These are phyloP conservation scores for Bufo bufo DNA, from an alignment of 2,113 vertebrate species.

Conservation along the genomic window DNA sequence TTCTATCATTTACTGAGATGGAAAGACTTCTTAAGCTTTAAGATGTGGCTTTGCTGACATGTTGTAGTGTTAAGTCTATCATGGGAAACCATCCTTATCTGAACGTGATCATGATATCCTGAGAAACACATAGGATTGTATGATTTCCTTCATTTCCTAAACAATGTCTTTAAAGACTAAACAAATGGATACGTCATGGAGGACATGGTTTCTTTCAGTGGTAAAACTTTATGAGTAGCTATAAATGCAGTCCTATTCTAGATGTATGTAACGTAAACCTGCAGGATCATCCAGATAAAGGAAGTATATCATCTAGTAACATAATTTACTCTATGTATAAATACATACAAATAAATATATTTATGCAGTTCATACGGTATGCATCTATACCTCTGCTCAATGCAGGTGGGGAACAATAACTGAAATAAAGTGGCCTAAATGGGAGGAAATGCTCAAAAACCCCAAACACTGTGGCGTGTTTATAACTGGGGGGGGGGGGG, in stretches of 20 bases:
- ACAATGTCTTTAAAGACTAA: neutral
- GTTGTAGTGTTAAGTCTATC: too few species aligned
- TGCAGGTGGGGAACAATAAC: too few species aligned
- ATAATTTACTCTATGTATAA: neutral
- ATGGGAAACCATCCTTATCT: neutral
- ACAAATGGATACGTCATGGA: constrained; percentile 2
- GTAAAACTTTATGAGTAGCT: constrained; percentile 3
- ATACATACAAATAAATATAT: neutral
- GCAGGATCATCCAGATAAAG: neutral
- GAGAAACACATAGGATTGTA: neutral
- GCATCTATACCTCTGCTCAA: too few species aligned
- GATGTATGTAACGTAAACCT: neutral
- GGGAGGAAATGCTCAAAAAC: too few species aligned
- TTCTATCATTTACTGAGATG: too few species aligned
- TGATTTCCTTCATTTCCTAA: neutral
- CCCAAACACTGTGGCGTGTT: too few species aligned
- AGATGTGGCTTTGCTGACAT: too few species aligned
- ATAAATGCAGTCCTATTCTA: neutral
- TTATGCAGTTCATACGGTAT: neutral
- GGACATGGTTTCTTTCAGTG: constrained; percentile 5
- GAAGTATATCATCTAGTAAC: neutral
- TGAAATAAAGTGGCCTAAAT: too few species aligned
- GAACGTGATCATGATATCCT: neutral
- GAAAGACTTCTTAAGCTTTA: too few species aligned
- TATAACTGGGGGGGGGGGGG: too few species aligned